These are phyloP conservation scores for Cydia pomonella DNA, from an alignment of 1,140 invertebrate species.

Conservation along the genomic window DNA sequence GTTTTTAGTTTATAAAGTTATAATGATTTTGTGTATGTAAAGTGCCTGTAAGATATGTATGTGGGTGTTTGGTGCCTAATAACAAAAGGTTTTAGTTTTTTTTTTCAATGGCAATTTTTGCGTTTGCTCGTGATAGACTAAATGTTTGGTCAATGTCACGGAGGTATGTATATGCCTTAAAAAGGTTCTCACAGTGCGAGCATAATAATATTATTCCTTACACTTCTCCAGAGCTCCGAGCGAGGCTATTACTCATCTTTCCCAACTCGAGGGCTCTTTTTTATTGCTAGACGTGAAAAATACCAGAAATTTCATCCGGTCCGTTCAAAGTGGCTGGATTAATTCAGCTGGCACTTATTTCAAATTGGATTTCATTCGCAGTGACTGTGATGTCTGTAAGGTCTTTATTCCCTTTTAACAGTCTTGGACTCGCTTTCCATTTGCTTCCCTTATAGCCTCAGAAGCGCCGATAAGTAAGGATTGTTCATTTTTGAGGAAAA, in stretches of 20 bases:
- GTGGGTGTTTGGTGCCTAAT: no score
- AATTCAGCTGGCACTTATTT: conserved; percentile 79
- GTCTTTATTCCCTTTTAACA: conserved; percentile 68
- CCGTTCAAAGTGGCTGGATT: conserved; percentile 75
- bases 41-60: no score
- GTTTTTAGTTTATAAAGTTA: no score
- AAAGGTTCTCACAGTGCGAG: conserved; percentile 63
- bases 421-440: conserved; percentile 57
- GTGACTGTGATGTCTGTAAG: conserved; percentile 50
- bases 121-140: conserved; percentile 31
- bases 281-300: conserved; percentile 78
- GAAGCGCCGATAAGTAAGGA: neutral
- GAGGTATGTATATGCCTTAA: conserved; percentile 40
- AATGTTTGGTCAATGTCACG: neutral
- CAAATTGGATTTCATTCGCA: conserved; percentile 75
- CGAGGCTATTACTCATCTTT: conserved; percentile 74
- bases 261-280: conserved; percentile 65
- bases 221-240: conserved; percentile 62
- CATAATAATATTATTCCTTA: conserved; percentile 75
- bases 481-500: neutral
- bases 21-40: no score
- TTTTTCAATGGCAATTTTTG: neutral
- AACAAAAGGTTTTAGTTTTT: no score
- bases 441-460: conserved; percentile 42
- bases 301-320: conserved; percentile 77